These are phyloP conservation scores for Natrix natrix DNA, from an alignment of 2,797 vertebrate species.

Conservation along the genomic window DNA sequence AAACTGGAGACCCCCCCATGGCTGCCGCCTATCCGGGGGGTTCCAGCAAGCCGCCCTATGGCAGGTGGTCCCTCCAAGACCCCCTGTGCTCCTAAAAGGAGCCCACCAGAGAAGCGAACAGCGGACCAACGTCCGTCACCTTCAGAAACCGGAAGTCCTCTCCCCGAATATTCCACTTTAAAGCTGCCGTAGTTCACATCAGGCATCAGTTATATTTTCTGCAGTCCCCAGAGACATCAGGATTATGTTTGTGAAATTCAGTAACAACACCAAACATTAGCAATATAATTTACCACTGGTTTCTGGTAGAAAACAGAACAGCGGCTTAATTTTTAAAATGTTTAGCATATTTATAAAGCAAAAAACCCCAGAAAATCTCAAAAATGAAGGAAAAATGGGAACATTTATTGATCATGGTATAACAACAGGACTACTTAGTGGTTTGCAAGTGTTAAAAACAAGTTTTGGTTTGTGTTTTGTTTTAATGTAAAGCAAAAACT, in stretches of 20 bases:
- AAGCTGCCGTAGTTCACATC: not conserved
- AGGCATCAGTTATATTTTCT: not conserved
- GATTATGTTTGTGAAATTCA: not conserved
- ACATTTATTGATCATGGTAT: not conserved
- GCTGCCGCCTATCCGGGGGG: too few relatives aligned
- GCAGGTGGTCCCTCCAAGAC: too few relatives aligned
- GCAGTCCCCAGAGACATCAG: not conserved
- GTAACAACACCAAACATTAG: not conserved
- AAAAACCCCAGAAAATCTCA: not conserved
- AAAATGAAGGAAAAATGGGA: not conserved
- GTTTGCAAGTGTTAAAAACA: not conserved
- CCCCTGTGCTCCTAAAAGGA: too few relatives aligned
- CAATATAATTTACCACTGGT: not conserved
- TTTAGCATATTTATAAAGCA: not conserved
- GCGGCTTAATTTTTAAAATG: not conserved
- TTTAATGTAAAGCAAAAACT: not conserved
- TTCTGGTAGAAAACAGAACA: not conserved
- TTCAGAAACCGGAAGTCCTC: too few relatives aligned
- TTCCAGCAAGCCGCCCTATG: too few relatives aligned
- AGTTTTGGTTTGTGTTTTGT: not conserved
- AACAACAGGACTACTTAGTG: not conserved
- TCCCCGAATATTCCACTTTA: not conserved
- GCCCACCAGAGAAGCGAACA: too few relatives aligned
- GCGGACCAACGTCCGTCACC: too few relatives aligned
- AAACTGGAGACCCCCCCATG: too few relatives aligned